Evolutionary conservation across 35 echinoderm and acorn worm species (phyloP).

Genomic region (Eucidaris tribuloides): DNA sequence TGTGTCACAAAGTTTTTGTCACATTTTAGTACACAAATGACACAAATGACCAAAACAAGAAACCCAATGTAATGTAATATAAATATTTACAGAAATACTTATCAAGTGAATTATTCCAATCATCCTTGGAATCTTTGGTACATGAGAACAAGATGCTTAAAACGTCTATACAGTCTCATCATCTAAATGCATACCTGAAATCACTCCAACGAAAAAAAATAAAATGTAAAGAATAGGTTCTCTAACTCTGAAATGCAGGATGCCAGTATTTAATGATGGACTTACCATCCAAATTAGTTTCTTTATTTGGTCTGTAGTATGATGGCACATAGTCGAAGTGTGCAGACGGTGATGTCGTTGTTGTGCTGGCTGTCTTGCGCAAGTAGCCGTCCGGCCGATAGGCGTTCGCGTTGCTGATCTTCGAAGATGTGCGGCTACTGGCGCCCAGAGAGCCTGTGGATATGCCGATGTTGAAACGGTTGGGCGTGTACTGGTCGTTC

Average conservation of each 20-base stretch:
- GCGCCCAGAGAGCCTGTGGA: constrained; percentile 83
- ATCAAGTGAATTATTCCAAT: no score
- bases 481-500: constrained; percentile 48
- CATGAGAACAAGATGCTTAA: no score
- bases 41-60: no score
- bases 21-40: no score
- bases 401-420: constrained; percentile 16
- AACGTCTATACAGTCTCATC: no score
- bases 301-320: constrained; percentile 72
- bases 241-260: not conserved
- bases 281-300: constrained; percentile 97
- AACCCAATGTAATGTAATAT: no score
- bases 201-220: not conserved
- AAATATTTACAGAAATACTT: no score
- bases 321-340: constrained; percentile 82
- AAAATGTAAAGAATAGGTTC: not conserved
- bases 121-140: no score
- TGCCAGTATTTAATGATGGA: not conserved
- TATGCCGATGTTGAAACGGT: constrained; percentile 86
- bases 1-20: no score
- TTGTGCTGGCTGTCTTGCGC: constrained; percentile 86
- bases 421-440: constrained; percentile 53
- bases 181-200: no score
- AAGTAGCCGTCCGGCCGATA: constrained; percentile 87
- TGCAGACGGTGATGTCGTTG: constrained; percentile 75